Evolutionary conservation across 30 jellyfish, hydroid and myxozoan genomes (phyloP).

Genomic region (Turritopsis dohrnii): DNA sequence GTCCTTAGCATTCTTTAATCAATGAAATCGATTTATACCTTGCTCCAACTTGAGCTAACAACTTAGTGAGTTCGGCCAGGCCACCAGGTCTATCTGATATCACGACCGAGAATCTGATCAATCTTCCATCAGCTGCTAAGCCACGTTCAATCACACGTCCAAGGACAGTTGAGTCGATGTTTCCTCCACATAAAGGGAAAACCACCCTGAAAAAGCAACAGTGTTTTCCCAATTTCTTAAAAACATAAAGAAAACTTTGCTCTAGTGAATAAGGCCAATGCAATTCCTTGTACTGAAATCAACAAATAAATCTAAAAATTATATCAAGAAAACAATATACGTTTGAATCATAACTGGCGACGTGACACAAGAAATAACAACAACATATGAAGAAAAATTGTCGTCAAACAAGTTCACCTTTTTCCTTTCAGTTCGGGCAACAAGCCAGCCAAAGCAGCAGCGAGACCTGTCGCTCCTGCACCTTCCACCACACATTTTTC

Average conservation of each 20-base stretch:
- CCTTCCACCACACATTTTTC: conserved; percentile 99
- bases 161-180: conserved; percentile 97
- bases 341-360: too few species aligned
- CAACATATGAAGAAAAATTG: too few species aligned
- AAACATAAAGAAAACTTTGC: too few species aligned
- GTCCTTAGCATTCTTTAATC: not conserved
- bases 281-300: too few species aligned
- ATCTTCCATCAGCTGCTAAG: conserved; percentile 96
- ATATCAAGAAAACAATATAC: too few species aligned
- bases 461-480: conserved; percentile 99
- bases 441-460: conserved; percentile 94
- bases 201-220: conserved; percentile 97
- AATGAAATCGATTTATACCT: conserved; percentile 44
- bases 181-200: conserved; percentile 95
- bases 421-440: conserved; percentile 88
- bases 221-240: too few species aligned
- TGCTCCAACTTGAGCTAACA: conserved; percentile 71
- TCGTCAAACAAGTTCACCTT: conserved; percentile 43
- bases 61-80: conserved; percentile 75
- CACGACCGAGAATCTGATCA: conserved; percentile 78
- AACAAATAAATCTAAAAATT: too few species aligned
- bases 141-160: conserved; percentile 99
- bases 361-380: too few species aligned
- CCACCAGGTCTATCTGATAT: conserved; percentile 98
- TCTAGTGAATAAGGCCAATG: too few species aligned